A percentile compares a stretch with the other conserved stretches of the same genome.
Conservation (phyloP, 1,140 invertebrate genomes). For the Euwallacea similis region DNA sequence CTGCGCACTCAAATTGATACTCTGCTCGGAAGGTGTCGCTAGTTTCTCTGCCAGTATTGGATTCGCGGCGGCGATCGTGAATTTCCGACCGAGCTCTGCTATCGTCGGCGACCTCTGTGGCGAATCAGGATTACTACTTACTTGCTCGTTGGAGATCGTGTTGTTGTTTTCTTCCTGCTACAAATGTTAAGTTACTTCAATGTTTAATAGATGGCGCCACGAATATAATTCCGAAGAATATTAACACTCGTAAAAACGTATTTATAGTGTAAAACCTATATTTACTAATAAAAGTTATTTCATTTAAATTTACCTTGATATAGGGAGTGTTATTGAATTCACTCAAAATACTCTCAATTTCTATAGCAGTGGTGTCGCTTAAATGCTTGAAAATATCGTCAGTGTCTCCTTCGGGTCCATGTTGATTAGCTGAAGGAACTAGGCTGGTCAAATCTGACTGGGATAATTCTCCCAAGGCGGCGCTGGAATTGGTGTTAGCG, state of each 20-base stretch:
- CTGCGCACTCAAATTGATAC: conserved; percentile 35
- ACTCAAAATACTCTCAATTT: conserved; percentile 59
- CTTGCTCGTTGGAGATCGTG: conserved; percentile 33
- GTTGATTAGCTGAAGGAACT: conserved; percentile 58
- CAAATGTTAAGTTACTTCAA: conserved; percentile 20
- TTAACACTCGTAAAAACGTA: neutral
- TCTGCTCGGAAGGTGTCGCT: conserved; percentile 59
- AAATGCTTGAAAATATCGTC: conserved; percentile 74
- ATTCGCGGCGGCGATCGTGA: conserved; percentile 80
- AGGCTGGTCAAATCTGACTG: conserved; percentile 69
- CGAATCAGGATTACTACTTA: conserved; percentile 37
- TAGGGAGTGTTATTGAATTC: conserved; percentile 56
- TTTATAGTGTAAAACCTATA: neutral
- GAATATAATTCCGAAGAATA: no score
- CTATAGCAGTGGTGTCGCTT: conserved; percentile 65
- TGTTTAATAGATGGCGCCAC: neutral
- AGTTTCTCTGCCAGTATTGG: conserved; percentile 72
- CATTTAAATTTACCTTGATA: conserved; percentile 56
- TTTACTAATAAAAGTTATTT: neutral
- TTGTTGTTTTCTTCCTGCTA: conserved; percentile 57
- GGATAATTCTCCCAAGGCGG: conserved; percentile 62
- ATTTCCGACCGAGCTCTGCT: conserved; percentile 60
- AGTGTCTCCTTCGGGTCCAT: conserved; percentile 61
- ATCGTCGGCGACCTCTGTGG: conserved; percentile 54
- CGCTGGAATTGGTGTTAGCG: conserved; percentile 41